Conservation (phyloP, 2,113 vertebrate species). For the Salvator merianae region DNA sequence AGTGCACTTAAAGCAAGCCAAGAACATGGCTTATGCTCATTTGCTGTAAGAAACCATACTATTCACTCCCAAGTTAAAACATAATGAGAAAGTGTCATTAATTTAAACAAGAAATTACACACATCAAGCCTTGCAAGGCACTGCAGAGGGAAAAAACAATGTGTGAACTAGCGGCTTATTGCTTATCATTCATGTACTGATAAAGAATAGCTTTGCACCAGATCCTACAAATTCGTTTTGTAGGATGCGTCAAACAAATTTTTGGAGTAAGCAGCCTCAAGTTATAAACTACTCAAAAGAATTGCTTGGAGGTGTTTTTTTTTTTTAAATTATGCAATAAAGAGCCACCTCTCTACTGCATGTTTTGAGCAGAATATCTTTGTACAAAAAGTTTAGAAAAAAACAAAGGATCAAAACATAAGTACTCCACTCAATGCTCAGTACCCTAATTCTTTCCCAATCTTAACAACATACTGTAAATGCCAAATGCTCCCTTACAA, state of each 20-base stretch:
- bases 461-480: neutral
- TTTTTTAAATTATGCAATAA: slow-evolving; percentile 18
- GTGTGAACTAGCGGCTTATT: neutral
- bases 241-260: neutral
- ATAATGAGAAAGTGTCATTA: neutral
- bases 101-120: neutral
- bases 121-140: neutral
- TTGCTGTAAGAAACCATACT: neutral
- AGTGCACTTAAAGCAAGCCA: neutral
- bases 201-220: neutral
- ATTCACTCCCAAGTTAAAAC: neutral
- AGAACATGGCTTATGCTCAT: neutral
- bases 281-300: neutral
- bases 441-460: neutral
- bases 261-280: neutral
- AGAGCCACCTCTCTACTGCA: neutral
- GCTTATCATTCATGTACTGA: neutral
- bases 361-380: slow-evolving; percentile 3
- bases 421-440: slow-evolving; percentile 3
- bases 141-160: neutral
- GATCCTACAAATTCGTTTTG: neutral
- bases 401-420: slow-evolving; percentile 6
- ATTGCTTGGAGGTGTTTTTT: slow-evolving; percentile 28
- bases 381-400: neutral
- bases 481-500: neutral